Percentiles rank a stretch among this genome's conserved stretches.
phyloP scores from a whole-genome alignment of 2,113 vertebrate genomes.

The cat (Felis catus) region DNA sequence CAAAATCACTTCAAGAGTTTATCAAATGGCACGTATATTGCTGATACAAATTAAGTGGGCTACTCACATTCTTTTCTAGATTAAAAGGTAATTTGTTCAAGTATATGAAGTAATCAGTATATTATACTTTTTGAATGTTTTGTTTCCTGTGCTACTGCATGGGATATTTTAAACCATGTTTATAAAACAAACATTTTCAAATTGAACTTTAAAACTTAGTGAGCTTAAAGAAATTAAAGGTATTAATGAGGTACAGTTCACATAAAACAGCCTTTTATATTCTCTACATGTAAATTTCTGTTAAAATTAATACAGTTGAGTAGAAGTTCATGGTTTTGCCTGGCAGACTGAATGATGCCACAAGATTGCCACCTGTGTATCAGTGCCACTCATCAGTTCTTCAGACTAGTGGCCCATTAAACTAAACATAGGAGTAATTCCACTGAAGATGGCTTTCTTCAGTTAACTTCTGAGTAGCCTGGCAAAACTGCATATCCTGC shows the following conservation, averaged over 20 bases:
- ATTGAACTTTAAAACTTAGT: conserved; percentile 34
- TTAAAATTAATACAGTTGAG: background rate
- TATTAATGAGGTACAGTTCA: background rate
- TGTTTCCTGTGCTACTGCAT: background rate
- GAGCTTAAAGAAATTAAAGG: background rate
- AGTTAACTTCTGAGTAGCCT: background rate
- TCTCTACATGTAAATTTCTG: background rate
- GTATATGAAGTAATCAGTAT: background rate
- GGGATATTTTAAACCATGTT: background rate
- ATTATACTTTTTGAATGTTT: background rate
- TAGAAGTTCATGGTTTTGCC: conserved; percentile 30
- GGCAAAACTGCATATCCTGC: background rate
- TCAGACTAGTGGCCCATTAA: background rate
- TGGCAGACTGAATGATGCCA: background rate
- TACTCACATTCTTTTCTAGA: conserved; percentile 23
- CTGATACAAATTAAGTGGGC: conserved; percentile 31
- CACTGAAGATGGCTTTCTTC: conserved; percentile 8
- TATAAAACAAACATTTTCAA: background rate
- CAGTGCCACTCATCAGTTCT: background rate
- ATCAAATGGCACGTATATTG: background rate
- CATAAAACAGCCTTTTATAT: background rate
- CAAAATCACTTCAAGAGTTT: conserved; percentile 26
- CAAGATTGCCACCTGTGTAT: background rate
- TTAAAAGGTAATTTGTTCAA: conserved; percentile 32
- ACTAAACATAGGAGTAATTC: background rate